These are phyloP conservation scores for Asobara japonica DNA, from an alignment of 1,140 invertebrate species.

Conservation along the genomic window DNA sequence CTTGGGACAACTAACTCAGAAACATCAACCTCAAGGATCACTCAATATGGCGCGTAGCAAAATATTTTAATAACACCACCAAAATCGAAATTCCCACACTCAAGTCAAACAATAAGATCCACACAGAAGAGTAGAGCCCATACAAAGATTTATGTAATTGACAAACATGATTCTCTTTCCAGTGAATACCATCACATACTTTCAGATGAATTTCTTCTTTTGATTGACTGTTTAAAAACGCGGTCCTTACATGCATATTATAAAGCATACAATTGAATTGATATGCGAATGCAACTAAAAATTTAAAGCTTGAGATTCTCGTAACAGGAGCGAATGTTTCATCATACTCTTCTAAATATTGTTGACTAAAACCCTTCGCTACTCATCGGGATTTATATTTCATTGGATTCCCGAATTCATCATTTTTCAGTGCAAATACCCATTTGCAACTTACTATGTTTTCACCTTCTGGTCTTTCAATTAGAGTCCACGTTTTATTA, in stretches of 20 bases:
- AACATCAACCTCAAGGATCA: too few relatives aligned
- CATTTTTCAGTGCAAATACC: neutral
- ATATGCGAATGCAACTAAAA: slow-evolving; percentile 25
- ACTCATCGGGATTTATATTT: too few relatives aligned
- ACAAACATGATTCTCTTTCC: neutral
- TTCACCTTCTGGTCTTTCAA: neutral
- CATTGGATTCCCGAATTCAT: too few relatives aligned
- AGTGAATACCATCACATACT: neutral
- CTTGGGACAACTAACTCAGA: too few relatives aligned
- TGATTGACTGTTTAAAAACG: neutral
- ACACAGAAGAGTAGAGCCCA: too few relatives aligned
- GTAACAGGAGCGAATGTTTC: neutral
- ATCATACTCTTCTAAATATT: slow-evolving; percentile 3
- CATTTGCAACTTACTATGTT: neutral
- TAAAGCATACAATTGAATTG: neutral
- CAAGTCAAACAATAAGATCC: too few relatives aligned
- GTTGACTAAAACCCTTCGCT: too few relatives aligned
- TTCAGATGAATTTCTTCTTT: slow-evolving; percentile 49
- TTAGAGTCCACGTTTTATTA: neutral
- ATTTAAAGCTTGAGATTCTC: neutral
- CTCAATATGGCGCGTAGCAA: too few relatives aligned
- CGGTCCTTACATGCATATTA: slow-evolving; percentile 50
- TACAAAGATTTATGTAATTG: neutral
- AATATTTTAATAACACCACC: too few relatives aligned
- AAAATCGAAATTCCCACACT: too few relatives aligned